A percentile compares a stretch with the other conserved stretches of the same genome.
These are phyloP conservation scores for Panopea generosa DNA, from an alignment of 2,888 invertebrate genomes.

Conservation along the genomic window DNA sequence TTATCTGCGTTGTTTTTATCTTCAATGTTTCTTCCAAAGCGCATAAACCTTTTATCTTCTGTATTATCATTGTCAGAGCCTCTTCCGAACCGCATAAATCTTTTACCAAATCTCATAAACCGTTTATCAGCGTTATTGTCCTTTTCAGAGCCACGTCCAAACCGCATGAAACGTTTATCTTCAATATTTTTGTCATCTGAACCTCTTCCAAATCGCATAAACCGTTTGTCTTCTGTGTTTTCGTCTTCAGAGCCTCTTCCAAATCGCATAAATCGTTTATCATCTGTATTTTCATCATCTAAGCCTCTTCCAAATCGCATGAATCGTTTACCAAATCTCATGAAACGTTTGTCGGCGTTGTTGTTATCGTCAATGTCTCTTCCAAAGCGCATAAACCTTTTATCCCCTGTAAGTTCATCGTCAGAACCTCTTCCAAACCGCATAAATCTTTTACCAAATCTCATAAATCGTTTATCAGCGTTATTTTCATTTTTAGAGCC, in stretches of 20 bases:
- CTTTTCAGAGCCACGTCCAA: slow-evolving; percentile 63
- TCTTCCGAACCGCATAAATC: slow-evolving; percentile 75
- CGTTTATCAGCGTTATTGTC: slow-evolving; percentile 59
- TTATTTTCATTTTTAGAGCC: slow-evolving; percentile 37
- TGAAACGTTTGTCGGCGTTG: slow-evolving; percentile 74
- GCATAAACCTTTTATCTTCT: slow-evolving; percentile 66
- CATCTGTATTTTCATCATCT: slow-evolving; percentile 29
- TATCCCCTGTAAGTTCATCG: no score
- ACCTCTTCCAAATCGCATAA: slow-evolving; percentile 69
- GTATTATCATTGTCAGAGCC: slow-evolving; percentile 49
- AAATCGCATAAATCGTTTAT: slow-evolving; percentile 63
- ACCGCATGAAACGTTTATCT: slow-evolving; percentile 77
- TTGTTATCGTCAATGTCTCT: slow-evolving; percentile 58
- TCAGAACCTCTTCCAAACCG: no score
- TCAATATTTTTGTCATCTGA: slow-evolving; percentile 42
- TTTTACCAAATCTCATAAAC: slow-evolving; percentile 75
- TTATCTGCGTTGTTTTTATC: slow-evolving; percentile 46
- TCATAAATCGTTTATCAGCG: no score
- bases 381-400: slow-evolving; percentile 72
- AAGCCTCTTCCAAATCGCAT: slow-evolving; percentile 74
- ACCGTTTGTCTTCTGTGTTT: slow-evolving; percentile 61
- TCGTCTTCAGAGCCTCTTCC: slow-evolving; percentile 47
- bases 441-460: slow-evolving; percentile 76
- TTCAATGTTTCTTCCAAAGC: slow-evolving; percentile 65
- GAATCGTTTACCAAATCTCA: slow-evolving; percentile 78